Percentiles rank a stretch among this genome's conserved stretches.
Evolutionary conservation across 2,113 vertebrate genomes (phyloP).

Genomic region (Pelvicachromis taeniatus): DNA sequence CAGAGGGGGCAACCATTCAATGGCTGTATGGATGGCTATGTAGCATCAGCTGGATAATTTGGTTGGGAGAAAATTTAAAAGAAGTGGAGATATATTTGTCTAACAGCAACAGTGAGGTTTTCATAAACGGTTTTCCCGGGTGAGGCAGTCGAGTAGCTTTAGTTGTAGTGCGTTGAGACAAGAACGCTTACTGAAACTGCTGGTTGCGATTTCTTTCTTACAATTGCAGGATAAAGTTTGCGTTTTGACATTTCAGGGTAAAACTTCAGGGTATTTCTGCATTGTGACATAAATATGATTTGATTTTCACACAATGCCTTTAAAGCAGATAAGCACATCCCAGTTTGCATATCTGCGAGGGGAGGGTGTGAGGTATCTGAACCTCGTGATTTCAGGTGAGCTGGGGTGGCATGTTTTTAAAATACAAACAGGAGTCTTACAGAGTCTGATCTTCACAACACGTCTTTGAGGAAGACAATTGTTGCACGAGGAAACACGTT

Average conservation of each 20-base stretch:
- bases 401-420: background rate
- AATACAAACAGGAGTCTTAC: background rate
- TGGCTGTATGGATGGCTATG: background rate
- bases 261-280: background rate
- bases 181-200: background rate
- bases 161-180: background rate
- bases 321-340: background rate
- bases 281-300: background rate
- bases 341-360: background rate
- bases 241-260: background rate
- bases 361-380: background rate
- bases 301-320: background rate
- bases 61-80: background rate
- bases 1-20: background rate
- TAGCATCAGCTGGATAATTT: background rate
- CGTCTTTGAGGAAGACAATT: fast-evolving
- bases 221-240: background rate
- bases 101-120: background rate
- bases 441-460: background rate
- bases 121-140: background rate
- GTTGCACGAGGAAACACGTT: background rate
- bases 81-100: background rate
- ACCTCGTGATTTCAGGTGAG: background rate
- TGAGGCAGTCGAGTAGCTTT: background rate
- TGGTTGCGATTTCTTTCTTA: background rate